These are phyloP conservation scores for Caligus rogercresseyi DNA, from an alignment of 1,140 invertebrate species.

Conservation along the genomic window DNA sequence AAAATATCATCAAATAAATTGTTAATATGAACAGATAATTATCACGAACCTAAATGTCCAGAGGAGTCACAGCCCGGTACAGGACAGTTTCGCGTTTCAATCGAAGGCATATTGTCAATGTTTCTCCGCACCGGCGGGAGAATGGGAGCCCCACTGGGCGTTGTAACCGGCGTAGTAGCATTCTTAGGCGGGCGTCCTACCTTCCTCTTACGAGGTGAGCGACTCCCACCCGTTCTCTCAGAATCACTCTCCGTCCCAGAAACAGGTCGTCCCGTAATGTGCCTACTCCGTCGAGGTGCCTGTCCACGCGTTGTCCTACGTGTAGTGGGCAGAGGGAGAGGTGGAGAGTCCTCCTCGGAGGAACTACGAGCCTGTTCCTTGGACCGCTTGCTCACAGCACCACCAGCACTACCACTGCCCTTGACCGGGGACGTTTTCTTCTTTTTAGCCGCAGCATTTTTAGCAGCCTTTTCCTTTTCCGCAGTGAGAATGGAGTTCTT, in stretches of 20 bases:
- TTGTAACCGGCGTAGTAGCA: not conserved
- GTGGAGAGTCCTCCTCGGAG: not conserved
- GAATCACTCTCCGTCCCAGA: not conserved
- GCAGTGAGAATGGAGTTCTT: not conserved
- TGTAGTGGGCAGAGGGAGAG: not conserved
- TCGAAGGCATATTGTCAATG: constrained; percentile 21
- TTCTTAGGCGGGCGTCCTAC: not conserved
- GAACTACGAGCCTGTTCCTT: constrained; percentile 1
- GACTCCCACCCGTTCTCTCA: not conserved
- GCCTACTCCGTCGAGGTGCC: not conserved
- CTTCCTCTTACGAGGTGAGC: constrained; percentile 4
- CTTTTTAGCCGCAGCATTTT: not conserved
- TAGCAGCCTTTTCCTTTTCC: not conserved
- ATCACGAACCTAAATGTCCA: constrained; percentile 54
- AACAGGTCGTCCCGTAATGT: not conserved
- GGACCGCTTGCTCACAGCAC: not conserved
- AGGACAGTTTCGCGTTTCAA: constrained; percentile 52
- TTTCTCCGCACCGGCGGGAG: constrained; percentile 3
- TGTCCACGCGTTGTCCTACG: not conserved
- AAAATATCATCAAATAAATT: too few species aligned
- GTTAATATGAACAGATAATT: too few species aligned
- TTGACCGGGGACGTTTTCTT: not conserved
- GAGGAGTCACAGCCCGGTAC: constrained; percentile 68
- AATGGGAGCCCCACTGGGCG: not conserved
- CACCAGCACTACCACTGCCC: not conserved